Percentiles rank a stretch among this genome's conserved stretches.
These are phyloP conservation scores for Rhingia rostrata DNA, from an alignment of 2,888 invertebrate species.

Conservation along the genomic window DNA sequence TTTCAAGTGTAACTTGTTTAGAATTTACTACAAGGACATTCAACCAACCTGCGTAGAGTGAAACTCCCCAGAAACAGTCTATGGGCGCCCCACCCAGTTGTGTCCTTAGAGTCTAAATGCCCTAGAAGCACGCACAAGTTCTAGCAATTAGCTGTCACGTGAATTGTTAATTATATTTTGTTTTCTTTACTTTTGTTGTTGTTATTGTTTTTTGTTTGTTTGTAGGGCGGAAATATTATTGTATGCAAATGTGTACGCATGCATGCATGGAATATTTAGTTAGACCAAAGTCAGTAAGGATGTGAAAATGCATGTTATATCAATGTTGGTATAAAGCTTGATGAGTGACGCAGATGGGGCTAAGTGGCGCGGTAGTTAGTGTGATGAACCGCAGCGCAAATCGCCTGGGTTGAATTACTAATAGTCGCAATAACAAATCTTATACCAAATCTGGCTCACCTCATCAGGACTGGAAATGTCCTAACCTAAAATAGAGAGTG, in stretches of 20 bases:
- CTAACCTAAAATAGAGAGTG: no score
- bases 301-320: background rate
- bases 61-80: constrained; percentile 10
- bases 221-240: background rate
- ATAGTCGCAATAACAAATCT: no score
- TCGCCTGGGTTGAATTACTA: no score
- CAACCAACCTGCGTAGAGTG: background rate
- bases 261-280: background rate
- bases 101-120: constrained; percentile 25
- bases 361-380: background rate
- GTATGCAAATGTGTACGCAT: constrained; percentile 38
- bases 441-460: no score
- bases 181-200: constrained; percentile 10
- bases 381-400: no score
- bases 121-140: constrained; percentile 51
- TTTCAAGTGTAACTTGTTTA: constrained; percentile 2
- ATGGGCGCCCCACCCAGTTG: background rate
- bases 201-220: constrained; percentile 3
- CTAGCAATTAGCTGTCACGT: constrained; percentile 57
- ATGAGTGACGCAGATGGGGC: background rate
- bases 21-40: background rate
- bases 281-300: background rate
- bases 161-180: constrained; percentile 52
- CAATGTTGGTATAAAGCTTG: background rate
- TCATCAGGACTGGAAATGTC: no score